These are phyloP conservation scores for Lasioglossum pauxillum DNA, from an alignment of 2,888 invertebrate genomes.

Conservation along the genomic window DNA sequence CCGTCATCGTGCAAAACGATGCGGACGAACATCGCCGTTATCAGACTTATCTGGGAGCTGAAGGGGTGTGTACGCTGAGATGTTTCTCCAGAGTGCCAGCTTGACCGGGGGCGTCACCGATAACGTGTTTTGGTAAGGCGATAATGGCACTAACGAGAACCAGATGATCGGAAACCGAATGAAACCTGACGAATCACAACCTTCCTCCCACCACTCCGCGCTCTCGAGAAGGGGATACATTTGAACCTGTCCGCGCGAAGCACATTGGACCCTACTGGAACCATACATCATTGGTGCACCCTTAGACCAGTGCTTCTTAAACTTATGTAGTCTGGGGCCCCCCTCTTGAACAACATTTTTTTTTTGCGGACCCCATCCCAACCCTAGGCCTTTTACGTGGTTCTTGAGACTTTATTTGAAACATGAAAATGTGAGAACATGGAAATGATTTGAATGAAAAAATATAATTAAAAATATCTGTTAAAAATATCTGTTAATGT, in stretches of 20 bases:
- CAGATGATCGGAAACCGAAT: not conserved
- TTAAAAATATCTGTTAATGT: no score
- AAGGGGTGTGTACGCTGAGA: slow-evolving; percentile 2
- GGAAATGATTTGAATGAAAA: no score
- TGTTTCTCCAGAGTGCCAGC: not conserved
- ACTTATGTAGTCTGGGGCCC: no score
- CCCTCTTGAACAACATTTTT: no score
- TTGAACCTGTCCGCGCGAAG: not conserved
- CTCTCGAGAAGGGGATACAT: not conserved
- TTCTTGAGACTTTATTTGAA: no score
- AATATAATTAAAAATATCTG: no score
- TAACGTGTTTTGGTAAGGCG: slow-evolving; percentile 5
- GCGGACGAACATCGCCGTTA: not conserved
- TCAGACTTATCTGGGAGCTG: not conserved
- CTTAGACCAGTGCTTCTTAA: no score
- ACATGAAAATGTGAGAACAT: no score
- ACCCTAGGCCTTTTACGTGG: no score
- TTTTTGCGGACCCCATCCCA: no score
- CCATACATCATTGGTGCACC: no score
- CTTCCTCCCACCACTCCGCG: not conserved
- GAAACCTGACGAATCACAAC: not conserved
- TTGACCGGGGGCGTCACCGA: slow-evolving; percentile 5
- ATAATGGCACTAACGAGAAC: not conserved
- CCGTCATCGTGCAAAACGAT: not conserved
- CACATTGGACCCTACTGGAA: no score